phyloP scores from a whole-genome alignment of 64 coral and sea anemone genomes.

The Montipora cactus region DNA sequence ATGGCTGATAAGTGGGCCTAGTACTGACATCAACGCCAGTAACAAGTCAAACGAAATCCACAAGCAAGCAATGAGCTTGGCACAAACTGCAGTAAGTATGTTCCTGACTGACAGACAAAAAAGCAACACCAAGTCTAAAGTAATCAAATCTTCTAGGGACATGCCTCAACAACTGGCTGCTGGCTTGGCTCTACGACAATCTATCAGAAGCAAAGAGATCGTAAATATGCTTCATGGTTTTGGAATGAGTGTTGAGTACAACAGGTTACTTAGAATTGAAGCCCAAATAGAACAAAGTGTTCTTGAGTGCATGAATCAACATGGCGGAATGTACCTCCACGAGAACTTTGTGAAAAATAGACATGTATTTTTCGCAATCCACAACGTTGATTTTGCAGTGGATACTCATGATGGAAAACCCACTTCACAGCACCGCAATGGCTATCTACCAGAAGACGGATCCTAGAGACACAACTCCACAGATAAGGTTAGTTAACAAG shows the following conservation, averaged over 20 bases:
- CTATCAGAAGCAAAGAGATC: slow-evolving; percentile 4
- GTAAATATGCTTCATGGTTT: too few species aligned
- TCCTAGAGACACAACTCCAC: slow-evolving; percentile 12
- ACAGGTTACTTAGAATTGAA: background rate
- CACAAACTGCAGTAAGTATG: slow-evolving; percentile 1
- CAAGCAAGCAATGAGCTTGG: slow-evolving; percentile 20
- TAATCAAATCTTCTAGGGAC: slow-evolving; percentile 2
- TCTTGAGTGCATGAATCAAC: too few species aligned
- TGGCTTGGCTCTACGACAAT: slow-evolving; percentile 13
- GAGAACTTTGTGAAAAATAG: too few species aligned
- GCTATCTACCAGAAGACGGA: background rate
- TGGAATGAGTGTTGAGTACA: background rate
- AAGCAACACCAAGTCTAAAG: slow-evolving; percentile 39
- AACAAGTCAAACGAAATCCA: slow-evolving; percentile 26
- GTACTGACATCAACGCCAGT: background rate
- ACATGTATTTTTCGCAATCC: too few species aligned
- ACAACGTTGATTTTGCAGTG: too few species aligned
- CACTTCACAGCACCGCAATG: background rate
- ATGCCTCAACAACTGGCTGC: slow-evolving; percentile 49
- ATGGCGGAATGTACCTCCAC: background rate
- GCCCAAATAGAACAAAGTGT: too few species aligned
- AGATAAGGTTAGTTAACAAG: slow-evolving; percentile 5
- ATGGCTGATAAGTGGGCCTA: slow-evolving; percentile 38
- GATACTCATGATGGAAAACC: too few species aligned
- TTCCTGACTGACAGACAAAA: slow-evolving; percentile 19